phyloP scores from a whole-genome alignment of 2,888 invertebrate species.

The Trissolcus brochymenae region DNA sequence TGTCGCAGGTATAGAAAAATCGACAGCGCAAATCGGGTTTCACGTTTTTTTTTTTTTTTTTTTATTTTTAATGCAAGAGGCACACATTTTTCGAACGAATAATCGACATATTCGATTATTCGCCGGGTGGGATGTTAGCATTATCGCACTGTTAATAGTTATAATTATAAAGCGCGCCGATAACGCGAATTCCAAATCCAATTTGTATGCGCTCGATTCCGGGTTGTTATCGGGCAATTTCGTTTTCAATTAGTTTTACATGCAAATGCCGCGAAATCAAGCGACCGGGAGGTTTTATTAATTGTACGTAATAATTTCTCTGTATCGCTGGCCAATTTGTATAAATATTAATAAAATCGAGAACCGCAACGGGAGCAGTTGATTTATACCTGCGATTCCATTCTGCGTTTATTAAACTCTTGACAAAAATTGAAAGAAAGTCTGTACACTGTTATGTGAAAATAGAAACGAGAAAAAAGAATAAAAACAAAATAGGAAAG shows the following conservation, averaged over 20 bases:
- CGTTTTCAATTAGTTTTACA: slow-evolving; percentile 41
- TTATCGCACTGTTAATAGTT: slow-evolving; percentile 30
- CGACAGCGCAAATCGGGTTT: slow-evolving; percentile 9
- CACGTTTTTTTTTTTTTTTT: too few species aligned
- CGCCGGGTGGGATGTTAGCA: slow-evolving; percentile 17
- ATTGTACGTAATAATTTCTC: slow-evolving; percentile 38
- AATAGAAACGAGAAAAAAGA: too few species aligned
- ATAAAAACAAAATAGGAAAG: too few species aligned
- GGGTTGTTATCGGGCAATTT: slow-evolving; percentile 20
- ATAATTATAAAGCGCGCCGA: slow-evolving; percentile 27
- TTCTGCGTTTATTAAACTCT: neutral
- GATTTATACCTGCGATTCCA: slow-evolving; percentile 18
- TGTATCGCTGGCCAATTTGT: slow-evolving; percentile 18
- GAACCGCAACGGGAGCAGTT: slow-evolving; percentile 16
- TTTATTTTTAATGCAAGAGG: too few species aligned
- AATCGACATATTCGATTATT: slow-evolving; percentile 15
- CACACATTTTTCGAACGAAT: too few species aligned
- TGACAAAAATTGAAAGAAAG: slow-evolving; percentile 11
- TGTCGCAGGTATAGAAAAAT: slow-evolving; percentile 14
- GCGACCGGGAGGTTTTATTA: slow-evolving; percentile 33
- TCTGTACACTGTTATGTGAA: slow-evolving; percentile 2
- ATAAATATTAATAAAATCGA: slow-evolving; percentile 47
- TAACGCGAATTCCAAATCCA: slow-evolving; percentile 21
- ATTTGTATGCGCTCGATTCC: slow-evolving; percentile 25
- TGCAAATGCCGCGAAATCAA: slow-evolving; percentile 40